Base-by-base conservation (phyloP, 2,888 invertebrate genomes). In the Metellina segmentata region DNA sequence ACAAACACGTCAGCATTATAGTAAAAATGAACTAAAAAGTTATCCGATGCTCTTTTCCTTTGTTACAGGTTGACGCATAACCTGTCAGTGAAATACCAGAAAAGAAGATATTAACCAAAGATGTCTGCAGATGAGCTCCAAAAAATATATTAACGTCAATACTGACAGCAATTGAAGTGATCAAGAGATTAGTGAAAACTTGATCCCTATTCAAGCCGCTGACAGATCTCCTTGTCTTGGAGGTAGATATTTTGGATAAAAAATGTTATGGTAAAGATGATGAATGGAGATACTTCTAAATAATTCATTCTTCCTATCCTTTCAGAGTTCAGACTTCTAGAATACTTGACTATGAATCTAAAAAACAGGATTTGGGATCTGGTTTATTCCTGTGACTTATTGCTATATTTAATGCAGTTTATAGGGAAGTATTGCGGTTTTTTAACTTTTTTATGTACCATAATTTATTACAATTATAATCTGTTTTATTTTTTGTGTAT, bases 101-200 rank as follows among this genome's bases (percentile, higher is more conserved):
- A 7, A 75, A 16, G 6, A 34, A 75, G 48, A 75, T 7, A 34
- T 48, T 13, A 75, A 34, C 5, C 20, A 1, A 6, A 19, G 48
- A 20, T 34, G 16, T 34, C n/a, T 13, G 20, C 7, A 4, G 49
- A 7, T 77, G 49, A 34, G 77, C 49, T 77, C 4, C 77, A 48
- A 16, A 77, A 77, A 77, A 48, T 49, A 16, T 48, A 77, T 77
- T 77, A 49, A 13, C 49, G 48, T 77, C 77, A 77, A 77, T 34
- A 48, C 11, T 77, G 77, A 48, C 77, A 49, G 77, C 51, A 9
- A 6, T 74, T 77, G 49, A 49, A 77, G 77, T 77, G 77, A 77
- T 77, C 49, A 49, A 48, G 77, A 48, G 77, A 77, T 77, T 77
- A 77, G 49, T 16, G 16, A 11, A 77, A 11, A 77, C 11, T 48